Conservation (phyloP, 2,797 vertebrate species). For the Micropoecilia bifurca region DNA sequence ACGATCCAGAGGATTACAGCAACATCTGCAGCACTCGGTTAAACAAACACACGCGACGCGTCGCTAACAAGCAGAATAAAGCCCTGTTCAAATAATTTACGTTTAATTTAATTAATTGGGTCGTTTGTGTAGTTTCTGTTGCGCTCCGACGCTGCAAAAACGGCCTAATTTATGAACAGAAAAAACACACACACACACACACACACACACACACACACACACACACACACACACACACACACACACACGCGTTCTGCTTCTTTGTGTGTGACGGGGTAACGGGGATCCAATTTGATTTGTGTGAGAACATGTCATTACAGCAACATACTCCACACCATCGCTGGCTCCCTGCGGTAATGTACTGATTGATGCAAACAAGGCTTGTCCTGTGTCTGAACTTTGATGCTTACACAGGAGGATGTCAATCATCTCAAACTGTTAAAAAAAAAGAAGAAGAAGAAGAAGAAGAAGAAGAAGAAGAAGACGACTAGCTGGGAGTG, state of each 20-base stretch:
- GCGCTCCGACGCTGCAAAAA: background rate
- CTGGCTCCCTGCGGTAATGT: slow-evolving; percentile 39
- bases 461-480: background rate
- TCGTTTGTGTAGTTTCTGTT: slow-evolving; percentile 9
- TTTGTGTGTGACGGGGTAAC: background rate
- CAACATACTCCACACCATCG: slow-evolving; percentile 29
- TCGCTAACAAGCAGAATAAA: slow-evolving; percentile 13
- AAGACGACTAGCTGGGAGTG: slow-evolving; percentile 25
- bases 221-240: background rate
- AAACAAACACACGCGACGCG: background rate
- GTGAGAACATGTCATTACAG: slow-evolving; percentile 24
- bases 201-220: background rate
- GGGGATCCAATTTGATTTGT: slow-evolving; percentile 38
- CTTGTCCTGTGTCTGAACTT: slow-evolving; percentile 65
- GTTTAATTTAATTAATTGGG: slow-evolving; percentile 9
- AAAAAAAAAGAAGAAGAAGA: slow-evolving; percentile 26
- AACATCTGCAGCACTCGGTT: background rate
- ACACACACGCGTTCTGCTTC: slow-evolving; percentile 7
- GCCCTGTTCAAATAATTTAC: slow-evolving; percentile 3
- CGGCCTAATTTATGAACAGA: background rate
- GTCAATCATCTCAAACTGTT: slow-evolving; percentile 58
- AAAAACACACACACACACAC: background rate
- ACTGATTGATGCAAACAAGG: slow-evolving; percentile 51
- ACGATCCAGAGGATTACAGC: background rate
- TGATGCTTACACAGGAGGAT: slow-evolving; percentile 38